Conservation (phyloP, 2,113 vertebrate genomes). For the Ailuropoda melanoleuca region DNA sequence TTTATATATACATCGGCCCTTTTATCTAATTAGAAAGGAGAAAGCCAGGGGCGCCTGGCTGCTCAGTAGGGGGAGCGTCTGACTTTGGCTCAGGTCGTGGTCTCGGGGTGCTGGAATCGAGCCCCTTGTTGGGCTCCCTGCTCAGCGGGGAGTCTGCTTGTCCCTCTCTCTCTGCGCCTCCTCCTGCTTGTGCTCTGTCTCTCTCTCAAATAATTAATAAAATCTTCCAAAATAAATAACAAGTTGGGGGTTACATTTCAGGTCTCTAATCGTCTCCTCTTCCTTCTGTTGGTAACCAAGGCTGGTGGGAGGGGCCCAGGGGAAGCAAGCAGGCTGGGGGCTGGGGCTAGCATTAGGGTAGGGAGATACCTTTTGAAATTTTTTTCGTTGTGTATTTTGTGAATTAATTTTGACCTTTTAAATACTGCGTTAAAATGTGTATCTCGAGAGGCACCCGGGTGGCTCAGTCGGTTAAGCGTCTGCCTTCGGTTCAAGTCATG, state of each 20-base stretch:
- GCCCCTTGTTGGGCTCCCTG: neutral
- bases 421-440: neutral
- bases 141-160: neutral
- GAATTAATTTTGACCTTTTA: conserved; percentile 13
- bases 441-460: too few species aligned
- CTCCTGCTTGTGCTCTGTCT: neutral
- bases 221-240: neutral
- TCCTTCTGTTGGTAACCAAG: neutral
- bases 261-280: neutral
- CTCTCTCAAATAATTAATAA: neutral
- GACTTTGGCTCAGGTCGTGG: neutral
- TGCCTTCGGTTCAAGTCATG: too few species aligned
- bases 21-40: neutral
- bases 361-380: neutral
- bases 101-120: neutral
- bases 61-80: neutral
- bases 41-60: neutral
- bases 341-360: neutral
- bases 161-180: neutral
- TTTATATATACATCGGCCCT: too few species aligned
- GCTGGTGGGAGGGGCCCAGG: neutral
- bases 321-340: neutral
- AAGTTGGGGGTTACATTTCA: neutral
- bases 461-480: too few species aligned
- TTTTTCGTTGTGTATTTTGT: neutral